Evolutionary conservation across 2,113 vertebrate genomes (phyloP).

Genomic region (Sinocyclocheilus anophthalmus): DNA sequence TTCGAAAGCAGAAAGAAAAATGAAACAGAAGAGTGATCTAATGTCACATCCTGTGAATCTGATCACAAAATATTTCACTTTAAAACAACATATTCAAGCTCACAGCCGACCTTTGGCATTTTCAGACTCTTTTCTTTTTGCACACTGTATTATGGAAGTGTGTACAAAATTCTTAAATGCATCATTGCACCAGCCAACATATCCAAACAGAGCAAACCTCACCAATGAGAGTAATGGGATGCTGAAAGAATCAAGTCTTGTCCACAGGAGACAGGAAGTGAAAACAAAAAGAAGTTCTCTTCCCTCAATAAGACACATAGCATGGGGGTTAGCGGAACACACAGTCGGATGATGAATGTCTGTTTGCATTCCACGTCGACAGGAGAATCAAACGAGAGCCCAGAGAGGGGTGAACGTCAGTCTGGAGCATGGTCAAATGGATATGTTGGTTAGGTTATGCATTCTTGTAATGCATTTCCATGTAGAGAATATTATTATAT

Average conservation of each 20-base stretch:
- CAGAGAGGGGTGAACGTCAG: conserved; percentile 65
- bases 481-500: conserved; percentile 38
- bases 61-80: not conserved
- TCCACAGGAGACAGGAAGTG: conserved; percentile 63
- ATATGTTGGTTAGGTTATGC: conserved; percentile 45
- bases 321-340: conserved; percentile 67
- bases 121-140: not conserved
- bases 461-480: conserved; percentile 53
- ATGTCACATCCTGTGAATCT: not conserved
- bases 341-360: conserved; percentile 67
- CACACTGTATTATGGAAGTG: not conserved
- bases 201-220: conserved; percentile 25
- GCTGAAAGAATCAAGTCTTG: conserved; percentile 68
- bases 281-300: conserved; percentile 59
- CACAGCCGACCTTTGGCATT: not conserved
- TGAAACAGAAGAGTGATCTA: not conserved
- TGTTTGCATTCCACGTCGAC: conserved; percentile 76
- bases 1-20: not conserved
- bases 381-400: conserved; percentile 66
- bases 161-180: conserved; percentile 2
- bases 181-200: not conserved
- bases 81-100: not conserved
- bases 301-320: conserved; percentile 50
- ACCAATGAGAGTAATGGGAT: conserved; percentile 58
- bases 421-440: conserved; percentile 49